Evolutionary conservation across 2,888 invertebrate genomes (phyloP).

Genomic region (Eupithecia tripunctaria): DNA sequence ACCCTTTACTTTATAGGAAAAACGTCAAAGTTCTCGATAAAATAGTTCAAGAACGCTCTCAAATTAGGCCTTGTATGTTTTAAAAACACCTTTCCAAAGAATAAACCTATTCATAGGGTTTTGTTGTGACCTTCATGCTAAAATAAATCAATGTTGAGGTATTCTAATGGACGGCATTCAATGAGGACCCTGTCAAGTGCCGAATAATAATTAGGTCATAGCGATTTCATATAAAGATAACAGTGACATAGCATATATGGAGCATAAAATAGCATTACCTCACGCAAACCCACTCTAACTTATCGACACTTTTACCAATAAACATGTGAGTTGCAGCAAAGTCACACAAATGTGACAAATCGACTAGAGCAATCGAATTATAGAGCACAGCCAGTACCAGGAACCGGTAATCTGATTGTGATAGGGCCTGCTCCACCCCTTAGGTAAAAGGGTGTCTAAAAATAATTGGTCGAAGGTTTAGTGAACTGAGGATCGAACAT

Average conservation of each 20-base stretch:
- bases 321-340: slow-evolving; percentile 5
- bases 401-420: slow-evolving; percentile 34
- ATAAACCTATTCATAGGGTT: too few species aligned
- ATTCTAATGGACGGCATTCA: neutral
- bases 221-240: neutral
- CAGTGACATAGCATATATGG: neutral
- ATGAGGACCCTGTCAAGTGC: neutral
- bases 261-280: neutral
- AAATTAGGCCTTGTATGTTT: too few species aligned
- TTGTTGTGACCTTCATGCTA: neutral
- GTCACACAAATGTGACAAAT: neutral
- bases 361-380: neutral
- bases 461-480: slow-evolving; percentile 39
- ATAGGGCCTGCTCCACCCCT: slow-evolving; percentile 19
- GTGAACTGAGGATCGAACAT: slow-evolving; percentile 31
- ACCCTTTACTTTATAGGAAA: too few species aligned
- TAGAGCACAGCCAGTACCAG: slow-evolving; percentile 35
- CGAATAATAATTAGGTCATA: neutral
- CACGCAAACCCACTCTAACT: slow-evolving; percentile 1
- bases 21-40: too few species aligned
- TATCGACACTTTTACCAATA: neutral
- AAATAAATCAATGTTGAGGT: neutral
- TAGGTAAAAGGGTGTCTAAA: slow-evolving; percentile 31
- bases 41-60: too few species aligned
- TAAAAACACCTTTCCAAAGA: too few species aligned